phyloP scores from a whole-genome alignment of 2,113 vertebrate species.

The Tetrao urogallus region DNA sequence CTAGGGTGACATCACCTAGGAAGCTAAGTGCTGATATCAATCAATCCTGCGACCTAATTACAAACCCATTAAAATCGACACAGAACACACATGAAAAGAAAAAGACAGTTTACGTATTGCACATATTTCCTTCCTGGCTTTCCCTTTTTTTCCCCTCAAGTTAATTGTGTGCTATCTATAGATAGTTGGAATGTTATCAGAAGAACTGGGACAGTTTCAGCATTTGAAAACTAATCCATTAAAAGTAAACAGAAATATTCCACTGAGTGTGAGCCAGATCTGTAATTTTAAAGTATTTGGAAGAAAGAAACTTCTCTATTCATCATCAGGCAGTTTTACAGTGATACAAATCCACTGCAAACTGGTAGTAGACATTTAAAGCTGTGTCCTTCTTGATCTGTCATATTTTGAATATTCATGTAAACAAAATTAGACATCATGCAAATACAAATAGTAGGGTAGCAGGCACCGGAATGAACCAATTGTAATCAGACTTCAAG shows the following conservation, averaged over 20 bases:
- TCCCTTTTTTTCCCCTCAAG: neutral
- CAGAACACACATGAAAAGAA: neutral
- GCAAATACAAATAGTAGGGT: neutral
- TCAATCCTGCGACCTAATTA: slow-evolving; percentile 37
- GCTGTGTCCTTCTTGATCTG: neutral
- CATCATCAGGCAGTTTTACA: neutral
- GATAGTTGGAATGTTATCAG: neutral
- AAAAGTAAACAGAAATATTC: neutral
- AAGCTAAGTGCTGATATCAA: slow-evolving; percentile 37
- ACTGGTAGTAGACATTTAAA: neutral
- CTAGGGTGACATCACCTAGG: slow-evolving; percentile 15
- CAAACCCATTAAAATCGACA: slow-evolving; percentile 45
- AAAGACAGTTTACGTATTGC: neutral
- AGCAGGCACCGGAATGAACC: neutral
- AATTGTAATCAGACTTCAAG: neutral
- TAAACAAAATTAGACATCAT: neutral
- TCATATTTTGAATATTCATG: neutral
- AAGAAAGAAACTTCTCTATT: neutral
- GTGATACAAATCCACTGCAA: neutral
- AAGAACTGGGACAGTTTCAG: neutral
- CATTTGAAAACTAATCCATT: neutral
- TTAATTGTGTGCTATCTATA: slow-evolving; percentile 30
- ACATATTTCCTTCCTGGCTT: neutral
- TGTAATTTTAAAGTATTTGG: neutral
- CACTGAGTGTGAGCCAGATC: neutral